A percentile compares a stretch with the other conserved stretches of the same genome.
These are phyloP conservation scores for Ecliptopera silaceata DNA, from an alignment of 2,888 invertebrate genomes.

Conservation along the genomic window DNA sequence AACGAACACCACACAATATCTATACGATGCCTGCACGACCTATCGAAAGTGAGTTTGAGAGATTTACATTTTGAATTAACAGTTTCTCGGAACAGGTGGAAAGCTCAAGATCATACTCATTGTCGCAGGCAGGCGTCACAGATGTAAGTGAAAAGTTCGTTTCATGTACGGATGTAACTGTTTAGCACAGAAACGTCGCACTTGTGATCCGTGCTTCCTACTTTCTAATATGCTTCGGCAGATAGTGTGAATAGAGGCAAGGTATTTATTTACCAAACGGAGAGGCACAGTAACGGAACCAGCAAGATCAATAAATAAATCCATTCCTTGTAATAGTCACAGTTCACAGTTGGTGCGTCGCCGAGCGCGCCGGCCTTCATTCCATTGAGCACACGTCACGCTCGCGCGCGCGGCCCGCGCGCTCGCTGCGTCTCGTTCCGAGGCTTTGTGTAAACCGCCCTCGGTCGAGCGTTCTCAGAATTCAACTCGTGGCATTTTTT, in stretches of 20 bases:
- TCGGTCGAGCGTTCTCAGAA: constrained; percentile 71
- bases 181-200: constrained; percentile 45
- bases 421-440: constrained; percentile 54
- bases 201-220: constrained; percentile 38
- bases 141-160: constrained; percentile 32
- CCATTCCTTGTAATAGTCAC: constrained; percentile 80
- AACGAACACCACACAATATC: too few relatives aligned
- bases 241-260: constrained; percentile 44
- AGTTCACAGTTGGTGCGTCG: constrained; percentile 62
- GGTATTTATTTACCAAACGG: constrained; percentile 63
- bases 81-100: too few relatives aligned
- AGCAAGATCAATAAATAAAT: constrained; percentile 78
- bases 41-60: too few relatives aligned
- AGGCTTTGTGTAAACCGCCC: constrained; percentile 77
- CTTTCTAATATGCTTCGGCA: constrained; percentile 48
- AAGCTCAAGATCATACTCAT: too few relatives aligned
- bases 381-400: constrained; percentile 67
- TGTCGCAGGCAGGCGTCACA: constrained; percentile 29
- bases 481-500: constrained; percentile 78
- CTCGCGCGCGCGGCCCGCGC: constrained; percentile 41
- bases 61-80: too few relatives aligned
- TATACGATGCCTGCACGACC: too few relatives aligned
- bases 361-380: constrained; percentile 72
- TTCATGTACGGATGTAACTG: constrained; percentile 48
- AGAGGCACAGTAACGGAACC: constrained; percentile 73